A percentile compares a stretch with the other conserved stretches of the same genome.
Evolutionary conservation across 1,140 invertebrate genomes (phyloP).

Genomic region (Ephestia elutella): DNA sequence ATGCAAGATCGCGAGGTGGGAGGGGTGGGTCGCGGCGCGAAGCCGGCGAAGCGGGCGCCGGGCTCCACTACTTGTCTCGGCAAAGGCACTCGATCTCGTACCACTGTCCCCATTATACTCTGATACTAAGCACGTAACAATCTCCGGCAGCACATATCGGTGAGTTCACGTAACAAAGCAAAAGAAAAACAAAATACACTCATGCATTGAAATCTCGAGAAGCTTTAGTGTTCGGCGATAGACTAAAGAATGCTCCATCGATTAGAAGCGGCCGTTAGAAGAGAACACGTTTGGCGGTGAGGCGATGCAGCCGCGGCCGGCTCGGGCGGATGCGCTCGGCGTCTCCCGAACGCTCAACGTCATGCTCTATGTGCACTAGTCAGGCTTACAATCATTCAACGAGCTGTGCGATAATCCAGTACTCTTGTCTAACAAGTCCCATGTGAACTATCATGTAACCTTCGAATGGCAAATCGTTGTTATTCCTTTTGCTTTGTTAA

Average conservation of each 20-base stretch:
- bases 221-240: conserved; percentile 44
- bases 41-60: conserved; percentile 35
- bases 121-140: conserved; percentile 42
- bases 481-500: conserved; percentile 73
- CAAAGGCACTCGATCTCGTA: conserved; percentile 22
- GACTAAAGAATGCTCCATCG: conserved; percentile 39
- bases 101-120: conserved; percentile 48
- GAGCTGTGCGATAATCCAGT: conserved; percentile 67
- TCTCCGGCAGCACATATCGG: conserved; percentile 63
- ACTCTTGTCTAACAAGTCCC: conserved; percentile 62
- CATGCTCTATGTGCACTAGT: conserved; percentile 68
- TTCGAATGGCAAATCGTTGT: conserved; percentile 37
- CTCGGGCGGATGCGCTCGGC: conserved; percentile 33
- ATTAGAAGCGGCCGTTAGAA: conserved; percentile 46
- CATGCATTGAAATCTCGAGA: conserved; percentile 61
- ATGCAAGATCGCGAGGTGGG: conserved; percentile 69
- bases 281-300: conserved; percentile 39
- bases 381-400: conserved; percentile 70
- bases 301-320: conserved; percentile 32
- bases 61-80: conserved; percentile 30
- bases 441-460: conserved; percentile 46
- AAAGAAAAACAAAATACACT: conserved; percentile 71
- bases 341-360: conserved; percentile 24
- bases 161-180: conserved; percentile 71
- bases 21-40: conserved; percentile 55